These are phyloP conservation scores for Callosobruchus maculatus DNA, from an alignment of 2,888 invertebrate species.

Conservation along the genomic window DNA sequence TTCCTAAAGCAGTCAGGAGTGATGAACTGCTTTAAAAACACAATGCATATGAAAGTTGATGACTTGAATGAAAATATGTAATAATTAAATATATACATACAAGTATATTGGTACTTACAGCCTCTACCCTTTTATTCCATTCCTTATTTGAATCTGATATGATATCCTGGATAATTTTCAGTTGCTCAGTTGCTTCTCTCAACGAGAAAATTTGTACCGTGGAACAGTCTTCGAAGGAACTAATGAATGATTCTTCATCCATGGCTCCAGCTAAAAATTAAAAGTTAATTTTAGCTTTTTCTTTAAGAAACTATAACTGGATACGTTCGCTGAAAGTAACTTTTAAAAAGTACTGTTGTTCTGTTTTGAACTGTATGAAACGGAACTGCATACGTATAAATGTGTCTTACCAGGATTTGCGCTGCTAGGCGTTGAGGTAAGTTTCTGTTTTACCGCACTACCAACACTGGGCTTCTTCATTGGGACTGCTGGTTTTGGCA, in stretches of 20 bases:
- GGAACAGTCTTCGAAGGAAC: slow-evolving; percentile 80
- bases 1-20: too few species aligned
- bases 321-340: neutral
- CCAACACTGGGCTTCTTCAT: slow-evolving; percentile 42
- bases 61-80: too few species aligned
- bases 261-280: slow-evolving; percentile 71
- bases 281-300: neutral
- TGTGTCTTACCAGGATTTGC: slow-evolving; percentile 34
- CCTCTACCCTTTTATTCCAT: slow-evolving; percentile 94
- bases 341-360: too few species aligned
- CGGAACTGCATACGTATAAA: slow-evolving; percentile 5
- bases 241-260: slow-evolving; percentile 83
- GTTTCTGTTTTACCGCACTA: slow-evolving; percentile 46
- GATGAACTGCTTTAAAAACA: too few species aligned
- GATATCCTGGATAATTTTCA: slow-evolving; percentile 68
- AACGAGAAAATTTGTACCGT: slow-evolving; percentile 78
- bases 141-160: slow-evolving; percentile 80
- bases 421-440: slow-evolving; percentile 36
- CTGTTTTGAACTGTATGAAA: too few species aligned
- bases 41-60: too few species aligned
- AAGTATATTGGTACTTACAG: slow-evolving; percentile 58
- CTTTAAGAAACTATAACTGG: too few species aligned
- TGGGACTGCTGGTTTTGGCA: slow-evolving; percentile 47
- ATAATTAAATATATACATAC: too few species aligned
- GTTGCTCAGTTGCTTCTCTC: slow-evolving; percentile 78